Percentiles rank a stretch among this genome's conserved stretches.
Conservation (phyloP, 92 coral and sea anemone genomes). For the Nematostella vectensis region DNA sequence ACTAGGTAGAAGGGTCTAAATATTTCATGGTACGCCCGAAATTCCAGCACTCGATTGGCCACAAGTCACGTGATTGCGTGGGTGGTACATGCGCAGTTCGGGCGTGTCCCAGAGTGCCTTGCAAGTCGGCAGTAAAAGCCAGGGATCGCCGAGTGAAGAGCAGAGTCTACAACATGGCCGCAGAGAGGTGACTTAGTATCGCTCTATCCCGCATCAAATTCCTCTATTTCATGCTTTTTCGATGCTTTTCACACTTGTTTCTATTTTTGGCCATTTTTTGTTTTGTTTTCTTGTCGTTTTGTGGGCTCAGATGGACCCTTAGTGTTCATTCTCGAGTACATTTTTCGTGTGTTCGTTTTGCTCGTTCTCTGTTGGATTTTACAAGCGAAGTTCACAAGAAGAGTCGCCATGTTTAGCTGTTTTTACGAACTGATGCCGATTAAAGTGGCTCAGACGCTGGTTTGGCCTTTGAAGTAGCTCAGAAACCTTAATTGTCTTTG, state of each 20-base stretch:
- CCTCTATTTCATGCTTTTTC: slow-evolving; percentile 47
- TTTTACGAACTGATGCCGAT: slow-evolving; percentile 21
- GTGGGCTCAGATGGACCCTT: slow-evolving; percentile 17
- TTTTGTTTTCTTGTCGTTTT: slow-evolving; percentile 55
- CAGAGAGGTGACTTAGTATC: slow-evolving; percentile 59
- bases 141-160: slow-evolving; percentile 58
- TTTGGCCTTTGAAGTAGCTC: slow-evolving; percentile 14
- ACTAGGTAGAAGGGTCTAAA: not conserved
- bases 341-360: slow-evolving; percentile 10
- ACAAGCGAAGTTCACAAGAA: not conserved
- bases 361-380: not conserved
- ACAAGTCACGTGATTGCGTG: slow-evolving; percentile 12
- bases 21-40: not conserved
- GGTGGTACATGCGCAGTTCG: slow-evolving; percentile 21
- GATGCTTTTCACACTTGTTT: slow-evolving; percentile 32
- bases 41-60: slow-evolving; percentile 20
- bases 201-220: slow-evolving; percentile 47
- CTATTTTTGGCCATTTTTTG: slow-evolving; percentile 41
- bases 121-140: slow-evolving; percentile 61
- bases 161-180: slow-evolving; percentile 66
- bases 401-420: slow-evolving; percentile 27
- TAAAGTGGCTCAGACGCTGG: slow-evolving; percentile 12
- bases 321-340: slow-evolving; percentile 18
- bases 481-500: not conserved
- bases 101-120: slow-evolving; percentile 52